Base-by-base conservation (phyloP, 1,140 invertebrate species). In the Galleria mellonella region DNA sequence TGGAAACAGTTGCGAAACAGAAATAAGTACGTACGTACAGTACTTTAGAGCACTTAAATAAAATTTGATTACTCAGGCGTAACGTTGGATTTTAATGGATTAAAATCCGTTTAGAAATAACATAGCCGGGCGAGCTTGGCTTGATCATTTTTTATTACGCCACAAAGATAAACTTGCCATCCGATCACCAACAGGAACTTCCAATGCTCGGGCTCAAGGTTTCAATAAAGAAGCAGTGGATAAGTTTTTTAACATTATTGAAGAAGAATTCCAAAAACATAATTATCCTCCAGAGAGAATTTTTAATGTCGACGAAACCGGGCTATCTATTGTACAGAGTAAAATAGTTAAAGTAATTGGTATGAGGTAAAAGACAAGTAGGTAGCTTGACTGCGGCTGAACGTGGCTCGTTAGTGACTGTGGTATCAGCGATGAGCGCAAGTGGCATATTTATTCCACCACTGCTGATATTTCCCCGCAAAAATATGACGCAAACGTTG, bases 301-400 rank as follows among this genome's bases (percentile, higher is more conserved):
- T 31, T 82, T 61, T 43, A 82, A 78, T 55, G 67, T 78, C 2
- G 70, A 78, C 37, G 73, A 79, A 53, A 65, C 62, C 1, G 72
- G 70, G 39, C 12, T 77, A 0, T 49, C 61, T 9, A 49, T 67
- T 5, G 71, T 74, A 9, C 69, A 71, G 48, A 61, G 36, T 23
- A 74, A 66, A 43, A 56, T 63, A 41, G 40, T 51, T 11, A 15
- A 66, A 51, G 46, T 77, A 4, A 46, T 82, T 27, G 67, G 40
- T 2, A 14, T 17, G 12, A 56, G 62, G 66, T 0, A 72, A 73
- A 51, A 52, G 48, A 28, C 78, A 79, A 43, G 46, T 67, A 38
- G 64, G 55, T 12, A 17, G 56, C 32, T 32, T 73, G 10, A 69
- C 62, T 27, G 67, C 67, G 35, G 64, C 55, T 32, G 69, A 78